These are phyloP conservation scores for Leptinotarsa rubiginosa DNA, from an alignment of 2,888 invertebrate genomes.

Conservation along the genomic window DNA sequence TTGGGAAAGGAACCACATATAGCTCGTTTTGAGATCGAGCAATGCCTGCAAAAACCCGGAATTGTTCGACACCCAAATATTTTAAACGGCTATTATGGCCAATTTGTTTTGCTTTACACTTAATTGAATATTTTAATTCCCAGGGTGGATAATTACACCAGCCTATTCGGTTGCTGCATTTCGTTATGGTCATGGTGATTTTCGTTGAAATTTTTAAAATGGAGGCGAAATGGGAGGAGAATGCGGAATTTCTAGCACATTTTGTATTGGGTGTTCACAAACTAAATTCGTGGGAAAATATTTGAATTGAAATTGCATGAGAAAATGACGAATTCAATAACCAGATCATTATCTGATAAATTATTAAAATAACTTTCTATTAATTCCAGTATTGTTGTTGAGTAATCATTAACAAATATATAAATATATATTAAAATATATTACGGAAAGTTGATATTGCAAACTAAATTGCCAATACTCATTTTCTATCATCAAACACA, in stretches of 20 bases:
- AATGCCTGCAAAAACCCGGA: constrained; percentile 50
- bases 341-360: too few relatives aligned
- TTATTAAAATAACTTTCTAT: too few relatives aligned
- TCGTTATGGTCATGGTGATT: constrained; percentile 38
- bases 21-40: constrained; percentile 45
- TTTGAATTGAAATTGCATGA: too few relatives aligned
- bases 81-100: constrained; percentile 53
- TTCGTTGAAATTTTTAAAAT: constrained; percentile 19
- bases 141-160: constrained; percentile 44
- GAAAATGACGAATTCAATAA: too few relatives aligned
- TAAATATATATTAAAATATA: too few relatives aligned
- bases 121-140: constrained; percentile 56
- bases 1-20: constrained; percentile 51
- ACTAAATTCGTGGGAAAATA: background rate
- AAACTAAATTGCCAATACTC: too few relatives aligned
- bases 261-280: background rate
- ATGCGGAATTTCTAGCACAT: background rate
- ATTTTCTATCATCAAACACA: too few relatives aligned
- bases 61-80: constrained; percentile 49
- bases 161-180: constrained; percentile 30
- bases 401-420: too few relatives aligned
- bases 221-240: constrained; percentile 9
- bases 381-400: too few relatives aligned
- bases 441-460: too few relatives aligned
- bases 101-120: constrained; percentile 56